These are phyloP conservation scores for Drosophila meridionalis DNA, from an alignment of 2,888 invertebrate genomes.

Conservation along the genomic window DNA sequence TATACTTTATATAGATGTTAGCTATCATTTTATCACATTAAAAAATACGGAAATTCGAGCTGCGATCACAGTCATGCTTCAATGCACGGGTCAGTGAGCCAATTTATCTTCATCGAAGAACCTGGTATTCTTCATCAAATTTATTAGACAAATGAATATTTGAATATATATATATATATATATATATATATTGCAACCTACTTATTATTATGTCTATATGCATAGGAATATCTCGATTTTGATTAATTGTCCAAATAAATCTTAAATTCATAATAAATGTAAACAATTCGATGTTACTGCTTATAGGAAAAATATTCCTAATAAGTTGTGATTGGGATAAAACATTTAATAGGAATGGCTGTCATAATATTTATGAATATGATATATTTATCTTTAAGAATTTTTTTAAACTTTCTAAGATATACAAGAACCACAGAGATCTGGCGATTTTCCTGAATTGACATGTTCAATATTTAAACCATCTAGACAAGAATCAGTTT, in stretches of 20 bases:
- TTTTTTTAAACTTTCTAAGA: background rate
- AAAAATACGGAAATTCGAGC: background rate
- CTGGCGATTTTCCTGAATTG: background rate
- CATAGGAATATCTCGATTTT: background rate
- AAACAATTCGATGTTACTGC: background rate
- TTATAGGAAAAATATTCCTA: background rate
- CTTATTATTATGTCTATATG: background rate
- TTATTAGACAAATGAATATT: background rate
- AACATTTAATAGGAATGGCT: background rate
- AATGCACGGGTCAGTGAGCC: background rate
- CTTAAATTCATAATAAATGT: background rate
- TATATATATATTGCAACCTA: background rate
- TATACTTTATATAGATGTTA: background rate
- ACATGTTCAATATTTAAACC: too few species aligned
- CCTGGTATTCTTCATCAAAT: background rate
- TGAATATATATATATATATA: background rate
- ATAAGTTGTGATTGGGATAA: background rate
- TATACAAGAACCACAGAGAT: background rate
- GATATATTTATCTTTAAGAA: background rate
- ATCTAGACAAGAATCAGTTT: too few species aligned
- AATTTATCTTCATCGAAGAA: background rate
- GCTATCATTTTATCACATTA: background rate
- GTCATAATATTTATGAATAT: background rate
- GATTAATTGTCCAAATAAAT: background rate
- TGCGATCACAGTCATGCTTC: constrained; percentile 3